Evolutionary conservation across 1,140 invertebrate species (phyloP), one percentile per base, ranked within the genome.

Genomic region (Chrysopa pallens): DNA sequence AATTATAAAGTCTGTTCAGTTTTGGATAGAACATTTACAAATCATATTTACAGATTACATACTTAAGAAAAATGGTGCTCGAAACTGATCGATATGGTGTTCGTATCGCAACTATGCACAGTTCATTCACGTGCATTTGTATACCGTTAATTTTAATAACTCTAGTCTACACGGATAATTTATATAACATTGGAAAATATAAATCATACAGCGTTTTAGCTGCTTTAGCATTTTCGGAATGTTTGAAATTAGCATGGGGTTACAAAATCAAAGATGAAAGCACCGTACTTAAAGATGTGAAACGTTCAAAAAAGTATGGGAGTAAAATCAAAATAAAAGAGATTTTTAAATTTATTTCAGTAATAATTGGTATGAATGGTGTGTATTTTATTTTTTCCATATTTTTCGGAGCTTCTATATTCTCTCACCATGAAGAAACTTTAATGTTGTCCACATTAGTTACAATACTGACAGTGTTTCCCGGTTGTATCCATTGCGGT

Each of bases 351-450:
- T 60, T 58, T 48, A 8, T 52, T 0, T 14, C 60, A 4, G 36
- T 50, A 6, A 42, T 53, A 6, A 11, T 54, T 4, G 35, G 51
- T 11, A 44, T 67, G 13, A 61, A 61, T 13, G 50, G 61, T 31
- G 45, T 68, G 38, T 78, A 69, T 58, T 77, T 78, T 50, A 47
- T 71, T 8, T 53, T 72, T 14, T 74, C 77, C 17, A 67, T 86
- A 43, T 55, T 85, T n/a, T 85, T 82, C 57, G 83, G 84, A 29
- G 83, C 82, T 5, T 76, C 80, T 36, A 50, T 82, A 7, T 57
- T 73, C 14, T 66, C 64, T 6, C 66, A 73, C 44, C 68, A 74
- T 37, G 71, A 79, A 53, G 75, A 84, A 56, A 86, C 82, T 3
- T 68, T 77, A 8, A 76, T 80, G 64, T 71, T 86, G 48, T 70